Evolutionary conservation across 2,888 invertebrate genomes (phyloP).

Genomic region (Cancer borealis): DNA sequence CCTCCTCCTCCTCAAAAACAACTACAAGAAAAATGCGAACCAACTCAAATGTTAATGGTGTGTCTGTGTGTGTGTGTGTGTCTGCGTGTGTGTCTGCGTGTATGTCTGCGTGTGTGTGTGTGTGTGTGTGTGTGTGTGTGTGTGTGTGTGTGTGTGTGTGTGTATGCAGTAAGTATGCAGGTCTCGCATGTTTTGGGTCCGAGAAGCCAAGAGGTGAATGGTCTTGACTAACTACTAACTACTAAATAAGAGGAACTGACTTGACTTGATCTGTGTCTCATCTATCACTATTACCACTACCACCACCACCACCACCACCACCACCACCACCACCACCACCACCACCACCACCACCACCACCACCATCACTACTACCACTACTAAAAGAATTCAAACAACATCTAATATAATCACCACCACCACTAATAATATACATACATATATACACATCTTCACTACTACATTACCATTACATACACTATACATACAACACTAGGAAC

Average conservation of each 20-base stretch:
- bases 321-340: background rate
- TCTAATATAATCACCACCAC: background rate
- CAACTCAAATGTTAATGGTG: conserved; percentile 27
- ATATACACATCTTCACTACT: background rate
- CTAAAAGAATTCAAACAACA: background rate
- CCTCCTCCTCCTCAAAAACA: conserved; percentile 2
- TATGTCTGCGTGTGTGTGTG: conserved; percentile 34
- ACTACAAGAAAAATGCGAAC: background rate
- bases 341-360: background rate
- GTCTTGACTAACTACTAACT: background rate
- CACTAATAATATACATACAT: background rate
- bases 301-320: background rate
- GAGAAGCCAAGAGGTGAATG: background rate
- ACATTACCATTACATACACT: background rate
- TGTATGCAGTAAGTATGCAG: background rate
- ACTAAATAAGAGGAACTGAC: background rate
- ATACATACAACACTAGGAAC: too few relatives aligned
- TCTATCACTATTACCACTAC: background rate
- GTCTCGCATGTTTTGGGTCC: background rate
- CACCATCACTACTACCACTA: background rate
- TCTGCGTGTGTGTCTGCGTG: background rate
- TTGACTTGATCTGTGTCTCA: background rate
- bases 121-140: conserved; percentile 30
- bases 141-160: conserved; percentile 18
- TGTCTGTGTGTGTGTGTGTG: background rate